A percentile compares a stretch with the other conserved stretches of the same genome.
Evolutionary conservation across 2,797 vertebrate species (phyloP).

Genomic region (Pangasius sanitwongsei): DNA sequence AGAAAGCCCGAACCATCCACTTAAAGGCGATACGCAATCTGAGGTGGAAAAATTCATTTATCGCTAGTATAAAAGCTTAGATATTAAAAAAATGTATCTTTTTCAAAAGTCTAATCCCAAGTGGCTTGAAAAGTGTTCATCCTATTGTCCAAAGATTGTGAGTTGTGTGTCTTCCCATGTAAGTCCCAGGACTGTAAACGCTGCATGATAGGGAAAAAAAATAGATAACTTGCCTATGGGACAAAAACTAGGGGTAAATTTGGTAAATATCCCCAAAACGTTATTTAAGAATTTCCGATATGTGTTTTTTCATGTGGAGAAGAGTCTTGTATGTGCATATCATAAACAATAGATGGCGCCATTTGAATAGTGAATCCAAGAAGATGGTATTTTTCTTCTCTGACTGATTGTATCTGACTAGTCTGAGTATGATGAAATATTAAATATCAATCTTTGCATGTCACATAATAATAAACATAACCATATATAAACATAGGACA

Average conservation of each 20-base stretch:
- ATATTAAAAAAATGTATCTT: too few species aligned
- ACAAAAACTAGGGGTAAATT: neutral
- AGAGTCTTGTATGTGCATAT: constrained; percentile 28
- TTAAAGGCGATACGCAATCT: constrained; percentile 97
- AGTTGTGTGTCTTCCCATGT: neutral
- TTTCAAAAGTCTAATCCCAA: neutral
- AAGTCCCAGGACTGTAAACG: neutral
- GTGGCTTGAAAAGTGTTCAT: neutral
- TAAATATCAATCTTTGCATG: neutral
- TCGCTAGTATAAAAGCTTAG: neutral
- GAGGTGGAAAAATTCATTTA: constrained; percentile 1
- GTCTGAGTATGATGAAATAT: neutral
- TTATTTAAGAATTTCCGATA: neutral
- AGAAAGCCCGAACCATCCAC: constrained; percentile 98
- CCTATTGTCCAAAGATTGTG: neutral
- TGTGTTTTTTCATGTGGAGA: neutral
- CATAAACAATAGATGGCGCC: constrained; percentile 69
- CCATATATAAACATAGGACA: neutral
- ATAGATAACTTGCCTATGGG: too few species aligned
- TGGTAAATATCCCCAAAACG: neutral
- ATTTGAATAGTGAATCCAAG: constrained; percentile 19
- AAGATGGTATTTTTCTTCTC: neutral
- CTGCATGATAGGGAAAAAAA: neutral
- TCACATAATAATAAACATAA: neutral
- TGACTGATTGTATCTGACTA: neutral